phyloP scores from a whole-genome alignment of 1,140 invertebrate species.

The Helicoverpa zea region DNA sequence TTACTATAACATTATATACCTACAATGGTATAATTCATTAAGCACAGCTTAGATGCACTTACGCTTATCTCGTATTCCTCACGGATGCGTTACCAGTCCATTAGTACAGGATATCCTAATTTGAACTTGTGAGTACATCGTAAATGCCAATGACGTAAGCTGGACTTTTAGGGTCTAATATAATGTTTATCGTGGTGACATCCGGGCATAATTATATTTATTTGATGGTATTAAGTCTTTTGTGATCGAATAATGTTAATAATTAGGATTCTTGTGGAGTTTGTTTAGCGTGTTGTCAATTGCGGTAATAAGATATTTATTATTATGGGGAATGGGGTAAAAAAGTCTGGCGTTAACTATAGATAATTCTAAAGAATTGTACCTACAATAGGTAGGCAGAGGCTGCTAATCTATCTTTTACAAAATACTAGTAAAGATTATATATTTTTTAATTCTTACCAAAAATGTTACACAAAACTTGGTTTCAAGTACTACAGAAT shows the following conservation, averaged over 20 bases:
- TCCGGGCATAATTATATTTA: slow-evolving; percentile 17
- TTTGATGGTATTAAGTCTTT: slow-evolving; percentile 6
- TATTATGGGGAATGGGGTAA: no score
- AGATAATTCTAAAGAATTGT: no score
- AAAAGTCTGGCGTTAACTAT: no score
- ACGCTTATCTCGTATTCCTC: slow-evolving; percentile 4
- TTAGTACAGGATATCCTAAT: slow-evolving; percentile 45
- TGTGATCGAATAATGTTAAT: not conserved
- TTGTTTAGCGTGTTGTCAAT: no score
- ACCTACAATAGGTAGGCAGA: no score
- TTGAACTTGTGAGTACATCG: slow-evolving; percentile 18
- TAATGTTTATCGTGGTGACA: slow-evolving; percentile 32
- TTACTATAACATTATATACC: not conserved
- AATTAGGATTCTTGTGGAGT: no score
- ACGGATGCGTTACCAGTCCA: slow-evolving; percentile 16
- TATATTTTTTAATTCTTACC: no score
- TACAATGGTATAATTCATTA: slow-evolving; percentile 8
- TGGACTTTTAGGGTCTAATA: slow-evolving; percentile 25
- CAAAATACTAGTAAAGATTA: no score
- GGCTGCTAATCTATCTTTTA: no score
- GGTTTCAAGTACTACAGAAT: no score
- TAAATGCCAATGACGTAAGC: slow-evolving; percentile 35
- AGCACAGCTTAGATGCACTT: slow-evolving; percentile 7
- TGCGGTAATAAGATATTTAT: no score
- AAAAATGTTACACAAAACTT: no score